Evolutionary conservation across 2,888 invertebrate species (phyloP).

Genomic region (Papilio protenor): DNA sequence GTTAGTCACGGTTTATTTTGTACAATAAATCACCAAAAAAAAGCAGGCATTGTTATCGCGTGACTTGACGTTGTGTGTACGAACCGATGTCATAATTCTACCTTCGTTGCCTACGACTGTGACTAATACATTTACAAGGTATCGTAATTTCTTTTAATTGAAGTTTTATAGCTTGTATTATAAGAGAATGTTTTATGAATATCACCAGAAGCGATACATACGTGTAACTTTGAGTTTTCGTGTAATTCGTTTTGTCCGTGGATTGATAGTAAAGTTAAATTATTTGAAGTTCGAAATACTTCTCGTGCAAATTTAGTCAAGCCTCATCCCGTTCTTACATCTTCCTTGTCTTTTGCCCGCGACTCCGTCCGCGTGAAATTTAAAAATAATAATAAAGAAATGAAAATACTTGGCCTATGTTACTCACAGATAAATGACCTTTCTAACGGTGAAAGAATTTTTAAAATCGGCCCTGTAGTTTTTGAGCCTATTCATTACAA

Average conservation of each 20-base stretch:
- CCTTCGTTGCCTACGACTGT: constrained; percentile 71
- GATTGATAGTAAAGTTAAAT: too few species aligned
- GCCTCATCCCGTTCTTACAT: too few species aligned
- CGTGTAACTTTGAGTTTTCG: not conserved
- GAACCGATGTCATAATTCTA: constrained; percentile 78
- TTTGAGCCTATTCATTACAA: too few species aligned
- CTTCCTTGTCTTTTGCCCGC: too few species aligned
- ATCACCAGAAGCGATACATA: constrained; percentile 2
- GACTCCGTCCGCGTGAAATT: too few species aligned
- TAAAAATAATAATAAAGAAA: too few species aligned
- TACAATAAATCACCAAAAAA: constrained; percentile 81
- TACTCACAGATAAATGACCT: too few species aligned
- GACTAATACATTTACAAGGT: constrained; percentile 68
- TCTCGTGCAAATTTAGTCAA: too few species aligned
- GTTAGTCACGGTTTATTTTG: constrained; percentile 75
- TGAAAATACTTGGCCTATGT: too few species aligned
- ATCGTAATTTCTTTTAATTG: constrained; percentile 63
- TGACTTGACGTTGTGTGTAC: constrained; percentile 65
- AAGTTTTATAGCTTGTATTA: constrained; percentile 22
- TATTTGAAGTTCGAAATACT: too few species aligned
- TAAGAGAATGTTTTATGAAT: constrained; percentile 2
- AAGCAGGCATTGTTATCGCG: constrained; percentile 64
- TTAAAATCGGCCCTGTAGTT: too few species aligned
- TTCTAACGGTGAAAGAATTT: too few species aligned
- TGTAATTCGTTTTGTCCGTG: not conserved